These are phyloP conservation scores for Lytechinus variegatus DNA, from an alignment of 35 echinoderm and acorn worm genomes.

Conservation along the genomic window DNA sequence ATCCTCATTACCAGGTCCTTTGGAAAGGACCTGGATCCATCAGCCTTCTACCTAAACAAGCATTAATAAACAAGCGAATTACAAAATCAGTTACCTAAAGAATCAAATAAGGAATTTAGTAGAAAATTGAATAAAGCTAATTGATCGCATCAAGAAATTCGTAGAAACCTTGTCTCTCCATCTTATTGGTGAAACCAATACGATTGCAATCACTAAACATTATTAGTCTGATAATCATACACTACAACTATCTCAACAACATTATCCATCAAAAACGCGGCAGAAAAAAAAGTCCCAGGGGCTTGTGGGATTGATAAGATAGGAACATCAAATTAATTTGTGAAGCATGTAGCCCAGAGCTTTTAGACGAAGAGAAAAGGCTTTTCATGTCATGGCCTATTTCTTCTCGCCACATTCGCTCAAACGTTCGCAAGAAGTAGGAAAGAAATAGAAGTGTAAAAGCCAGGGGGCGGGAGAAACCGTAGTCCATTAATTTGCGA, in stretches of 20 bases:
- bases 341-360: neutral
- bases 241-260: neutral
- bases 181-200: neutral
- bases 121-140: too few species aligned
- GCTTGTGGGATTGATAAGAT: neutral
- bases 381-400: constrained; percentile 4
- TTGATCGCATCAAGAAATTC: too few species aligned
- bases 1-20: too few species aligned
- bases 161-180: too few species aligned
- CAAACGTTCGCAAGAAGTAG: neutral
- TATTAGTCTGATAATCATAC: neutral
- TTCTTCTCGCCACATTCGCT: neutral
- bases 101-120: too few species aligned
- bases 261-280: neutral
- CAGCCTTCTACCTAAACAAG: too few species aligned
- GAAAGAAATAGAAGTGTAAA: neutral
- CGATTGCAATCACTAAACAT: neutral
- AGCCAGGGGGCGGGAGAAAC: neutral
- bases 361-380: neutral
- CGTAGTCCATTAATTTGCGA: neutral
- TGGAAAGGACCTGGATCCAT: too few species aligned
- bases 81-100: too few species aligned
- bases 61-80: too few species aligned
- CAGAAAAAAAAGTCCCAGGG: neutral
- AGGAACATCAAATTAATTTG: neutral